Evolutionary conservation across 2,113 vertebrate species (phyloP), one percentile per base, ranked within the genome.

Genomic region (Dicentrarchus labrax): DNA sequence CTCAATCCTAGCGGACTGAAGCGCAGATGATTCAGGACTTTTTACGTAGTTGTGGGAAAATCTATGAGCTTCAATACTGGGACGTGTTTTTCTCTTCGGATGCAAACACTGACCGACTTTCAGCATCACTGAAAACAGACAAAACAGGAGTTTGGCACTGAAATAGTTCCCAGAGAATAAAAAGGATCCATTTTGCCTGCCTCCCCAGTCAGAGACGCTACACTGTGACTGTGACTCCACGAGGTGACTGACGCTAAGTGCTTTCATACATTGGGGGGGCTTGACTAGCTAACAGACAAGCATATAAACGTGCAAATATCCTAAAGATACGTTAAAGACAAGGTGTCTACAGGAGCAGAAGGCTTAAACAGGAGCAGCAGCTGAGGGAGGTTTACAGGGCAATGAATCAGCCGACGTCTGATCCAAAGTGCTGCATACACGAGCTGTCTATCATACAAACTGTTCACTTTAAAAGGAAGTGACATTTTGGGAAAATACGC

Each of bases 91-190:
- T 24, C 30, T 65, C 50, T 74, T 72, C 50, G 71, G 61, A 85
- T 80, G 78, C 76, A 79, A 93, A 92, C 61, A 91, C 78, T 89
- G 79, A 88, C 82, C 75, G 53, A 76, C 72, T 85, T 90, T 90
- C 84, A 93, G 90, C 88, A 87, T 85, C 76, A 90, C 87, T 80
- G 88, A 92, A 92, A 89, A 91, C 80, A 91, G 82, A 86, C 66
- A 88, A 88, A 92, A 90, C 76, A 80, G 84, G 85, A 89, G 89
- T 95, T 95, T 95, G 95, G 94, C 94, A 96, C 95, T 84, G 83
- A 92, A 93, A 92, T 60, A 84, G 89, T 93, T 94, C 93, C 94
- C 91, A 87, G 92, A 95, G 92, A 89, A 86, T 76, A 80, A 89
- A 80, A 89, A 77, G 83, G 83, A 74, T 85, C 79, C 68, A 87